Conservation (phyloP, 1,140 invertebrate genomes). For the Leptonema lineaticorne region DNA sequence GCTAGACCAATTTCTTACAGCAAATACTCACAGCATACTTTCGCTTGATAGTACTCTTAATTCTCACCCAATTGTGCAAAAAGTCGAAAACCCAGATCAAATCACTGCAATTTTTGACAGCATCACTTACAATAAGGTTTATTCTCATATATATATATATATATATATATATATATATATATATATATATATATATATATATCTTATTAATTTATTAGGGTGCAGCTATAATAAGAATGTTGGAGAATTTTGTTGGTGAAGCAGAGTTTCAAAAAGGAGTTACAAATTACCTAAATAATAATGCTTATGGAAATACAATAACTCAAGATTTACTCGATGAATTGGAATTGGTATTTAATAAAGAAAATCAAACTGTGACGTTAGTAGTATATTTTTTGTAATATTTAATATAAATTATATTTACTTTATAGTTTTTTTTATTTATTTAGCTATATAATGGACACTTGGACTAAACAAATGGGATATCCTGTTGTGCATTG, state of each 20-base stretch:
- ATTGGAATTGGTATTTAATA: conserved; percentile 57
- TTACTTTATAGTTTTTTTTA: not conserved
- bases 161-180: not conserved
- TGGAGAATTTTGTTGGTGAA: conserved; percentile 79
- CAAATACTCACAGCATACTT: conserved; percentile 73
- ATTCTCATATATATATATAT: not conserved
- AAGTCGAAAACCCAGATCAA: conserved; percentile 81
- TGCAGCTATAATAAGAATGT: conserved; percentile 85
- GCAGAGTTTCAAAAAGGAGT: conserved; percentile 74
- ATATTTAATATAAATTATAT: not conserved
- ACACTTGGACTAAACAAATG: conserved; percentile 92
- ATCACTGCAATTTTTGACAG: conserved; percentile 90
- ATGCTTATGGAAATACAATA: conserved; percentile 72
- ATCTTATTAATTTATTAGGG: no score
- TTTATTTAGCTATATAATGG: conserved; percentile 70
- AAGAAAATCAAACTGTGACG: conserved; percentile 30
- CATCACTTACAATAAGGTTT: conserved; percentile 90
- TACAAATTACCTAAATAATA: conserved; percentile 70
- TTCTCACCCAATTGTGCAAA: conserved; percentile 86
- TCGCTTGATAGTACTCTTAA: conserved; percentile 76
- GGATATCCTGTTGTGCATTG: conserved; percentile 82
- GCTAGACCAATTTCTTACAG: conserved; percentile 73
- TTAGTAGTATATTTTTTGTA: not conserved
- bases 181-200: conserved; percentile 41
- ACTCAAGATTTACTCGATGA: conserved; percentile 76